These are phyloP conservation scores for Drosophila anceps DNA, from an alignment of 2,888 invertebrate species.

Conservation along the genomic window DNA sequence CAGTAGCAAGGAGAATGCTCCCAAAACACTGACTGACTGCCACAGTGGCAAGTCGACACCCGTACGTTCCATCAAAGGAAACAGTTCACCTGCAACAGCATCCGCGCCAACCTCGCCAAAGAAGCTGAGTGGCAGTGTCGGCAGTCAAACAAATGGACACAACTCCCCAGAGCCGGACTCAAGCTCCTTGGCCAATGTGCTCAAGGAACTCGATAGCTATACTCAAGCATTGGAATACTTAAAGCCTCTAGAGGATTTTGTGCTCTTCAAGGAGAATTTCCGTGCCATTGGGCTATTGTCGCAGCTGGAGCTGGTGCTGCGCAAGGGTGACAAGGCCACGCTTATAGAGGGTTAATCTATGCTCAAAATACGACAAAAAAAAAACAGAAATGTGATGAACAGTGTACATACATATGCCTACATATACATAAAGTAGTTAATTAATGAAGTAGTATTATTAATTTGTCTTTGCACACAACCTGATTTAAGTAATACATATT, in stretches of 20 bases:
- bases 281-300: conserved; percentile 83
- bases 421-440: conserved; percentile 46
- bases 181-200: conserved; percentile 29
- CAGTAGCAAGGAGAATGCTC: conserved; percentile 72
- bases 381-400: conserved; percentile 74
- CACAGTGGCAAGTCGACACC: conserved; percentile 68
- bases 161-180: conserved; percentile 47
- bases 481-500: conserved; percentile 30
- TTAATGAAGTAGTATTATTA: conserved; percentile 67
- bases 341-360: conserved; percentile 62
- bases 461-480: conserved; percentile 45
- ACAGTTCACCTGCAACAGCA: conserved; percentile 38
- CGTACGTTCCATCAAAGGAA: conserved; percentile 38
- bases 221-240: conserved; percentile 81
- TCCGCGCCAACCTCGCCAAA: conserved; percentile 66
- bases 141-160: conserved; percentile 64
- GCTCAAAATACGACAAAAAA: neutral
- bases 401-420: conserved; percentile 63
- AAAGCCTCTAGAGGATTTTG: conserved; percentile 83
- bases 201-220: conserved; percentile 77
- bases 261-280: conserved; percentile 82
- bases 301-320: conserved; percentile 80
- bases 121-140: conserved; percentile 40
- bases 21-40: conserved; percentile 44
- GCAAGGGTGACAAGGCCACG: conserved; percentile 75